A percentile compares a stretch with the other conserved stretches of the same genome.
Conservation (phyloP, 2,113 vertebrate genomes). For the Trichechus manatus region DNA sequence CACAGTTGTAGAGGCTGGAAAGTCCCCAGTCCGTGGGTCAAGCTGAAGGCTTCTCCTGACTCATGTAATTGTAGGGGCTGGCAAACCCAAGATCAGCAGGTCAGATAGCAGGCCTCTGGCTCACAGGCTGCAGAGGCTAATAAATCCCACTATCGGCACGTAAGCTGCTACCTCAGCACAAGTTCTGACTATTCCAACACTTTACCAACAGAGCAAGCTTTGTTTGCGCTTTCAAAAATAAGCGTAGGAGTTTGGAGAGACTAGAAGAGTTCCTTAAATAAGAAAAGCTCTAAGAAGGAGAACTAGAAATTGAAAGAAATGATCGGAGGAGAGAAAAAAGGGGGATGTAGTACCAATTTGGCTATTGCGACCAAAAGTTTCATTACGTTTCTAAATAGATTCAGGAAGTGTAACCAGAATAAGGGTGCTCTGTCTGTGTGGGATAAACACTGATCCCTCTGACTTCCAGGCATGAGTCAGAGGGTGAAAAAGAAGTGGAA, state of each 20-base stretch:
- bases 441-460: conserved; percentile 66
- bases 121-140: too few species aligned
- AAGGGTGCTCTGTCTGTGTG: conserved; percentile 42
- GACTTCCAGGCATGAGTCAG: conserved; percentile 74
- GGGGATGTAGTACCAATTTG: not conserved
- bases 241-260: conserved; percentile 4
- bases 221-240: conserved; percentile 23
- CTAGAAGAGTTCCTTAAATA: not conserved
- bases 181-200: not conserved
- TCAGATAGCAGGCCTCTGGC: too few species aligned
- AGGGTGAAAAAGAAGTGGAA: conserved; percentile 75
- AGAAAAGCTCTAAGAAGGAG: not conserved
- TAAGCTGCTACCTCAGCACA: not conserved
- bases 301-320: not conserved
- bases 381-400: conserved; percentile 62
- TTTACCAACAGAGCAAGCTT: not conserved
- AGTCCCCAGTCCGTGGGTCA: too few species aligned
- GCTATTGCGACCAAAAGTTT: not conserved
- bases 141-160: too few species aligned
- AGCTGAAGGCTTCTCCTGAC: too few species aligned
- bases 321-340: not conserved
- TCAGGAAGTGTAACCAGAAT: not conserved
- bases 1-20: too few species aligned
- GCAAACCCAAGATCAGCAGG: too few species aligned
- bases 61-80: too few species aligned